Evolutionary conservation across 2,888 invertebrate species (phyloP).

Genomic region (Candidula unifasciata): DNA sequence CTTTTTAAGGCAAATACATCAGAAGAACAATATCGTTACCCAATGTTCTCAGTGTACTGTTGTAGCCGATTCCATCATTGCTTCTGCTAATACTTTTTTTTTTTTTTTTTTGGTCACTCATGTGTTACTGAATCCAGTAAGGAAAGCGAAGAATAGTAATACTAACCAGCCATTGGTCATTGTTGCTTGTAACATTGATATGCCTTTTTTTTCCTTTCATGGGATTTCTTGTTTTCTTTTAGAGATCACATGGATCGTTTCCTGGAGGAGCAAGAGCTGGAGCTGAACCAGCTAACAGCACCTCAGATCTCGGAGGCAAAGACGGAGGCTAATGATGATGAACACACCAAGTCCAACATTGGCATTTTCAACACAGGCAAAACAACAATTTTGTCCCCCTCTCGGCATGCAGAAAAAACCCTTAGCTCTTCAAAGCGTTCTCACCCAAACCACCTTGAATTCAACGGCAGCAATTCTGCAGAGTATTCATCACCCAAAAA

Average conservation of each 20-base stretch:
- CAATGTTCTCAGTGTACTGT: too few relatives aligned
- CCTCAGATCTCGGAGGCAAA: slow-evolving; percentile 51
- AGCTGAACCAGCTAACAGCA: slow-evolving; percentile 54
- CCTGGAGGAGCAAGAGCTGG: slow-evolving; percentile 84
- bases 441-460: slow-evolving; percentile 42
- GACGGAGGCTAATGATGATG: slow-evolving; percentile 11
- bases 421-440: slow-evolving; percentile 11
- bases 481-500: slow-evolving; percentile 44
- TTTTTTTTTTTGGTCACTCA: too few relatives aligned
- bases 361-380: slow-evolving; percentile 34
- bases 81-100: too few relatives aligned
- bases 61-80: too few relatives aligned
- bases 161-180: neutral
- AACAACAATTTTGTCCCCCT: slow-evolving; percentile 41
- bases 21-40: too few relatives aligned
- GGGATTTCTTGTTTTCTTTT: slow-evolving; percentile 57
- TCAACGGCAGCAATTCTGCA: slow-evolving; percentile 57
- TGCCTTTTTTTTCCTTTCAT: slow-evolving; percentile 39
- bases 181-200: neutral
- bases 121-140: neutral
- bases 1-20: too few relatives aligned
- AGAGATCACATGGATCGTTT: slow-evolving; percentile 95
- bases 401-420: slow-evolving; percentile 26
- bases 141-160: too few relatives aligned
- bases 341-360: slow-evolving; percentile 1